Base-by-base conservation (phyloP, 2,113 vertebrate species). In the Gavia stellata region DNA sequence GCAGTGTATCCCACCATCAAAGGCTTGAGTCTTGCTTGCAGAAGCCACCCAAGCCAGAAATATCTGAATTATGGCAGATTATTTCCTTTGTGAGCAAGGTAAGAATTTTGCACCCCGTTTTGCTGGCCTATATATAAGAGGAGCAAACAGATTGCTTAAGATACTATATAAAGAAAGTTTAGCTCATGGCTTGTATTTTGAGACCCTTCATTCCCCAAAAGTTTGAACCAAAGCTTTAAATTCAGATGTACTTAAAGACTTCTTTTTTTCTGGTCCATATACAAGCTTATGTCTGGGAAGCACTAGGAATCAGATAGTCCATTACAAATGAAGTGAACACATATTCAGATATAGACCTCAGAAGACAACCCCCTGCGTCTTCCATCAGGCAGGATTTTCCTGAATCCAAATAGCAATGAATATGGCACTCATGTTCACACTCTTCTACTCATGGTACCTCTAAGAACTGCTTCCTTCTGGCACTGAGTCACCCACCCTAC, bases 1-100 rank as follows among this genome's bases (percentile, higher is more conserved):
- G 52, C 19, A 81, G 15, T 0, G 1, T 36, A 68, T 63, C 28
- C 17, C 0, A 0, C 47, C 34, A 49, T 47, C 79, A 67, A 38
- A 66, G 44, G 23, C 33, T 80, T 24, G 3, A 58, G 26, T 33
- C 17, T 44, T 50, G 34, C 53, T 45, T 53, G 62, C 40, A 73
- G 40, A 52, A 92, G 49, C 17, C 5, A 3, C 42, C 24, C 56
- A 67, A 61, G n/a, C 20, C 56, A 71, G 17, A 81, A 91, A 68
- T 6, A 66, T 8, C 55, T 81, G 49, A 74, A 58, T 81, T 66
- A 62, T 3, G 19, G 29, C 0, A 7, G 36, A 49, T 29, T 73
- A 21, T n/a, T 45, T 52, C 26, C 47, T 62, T 53, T 56, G 68
- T 13, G 20, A 75, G 23, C 4, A 49, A 73, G 42, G 17, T 21